These are phyloP conservation scores for Bibio marci DNA, from an alignment of 2,888 invertebrate genomes.

Conservation along the genomic window DNA sequence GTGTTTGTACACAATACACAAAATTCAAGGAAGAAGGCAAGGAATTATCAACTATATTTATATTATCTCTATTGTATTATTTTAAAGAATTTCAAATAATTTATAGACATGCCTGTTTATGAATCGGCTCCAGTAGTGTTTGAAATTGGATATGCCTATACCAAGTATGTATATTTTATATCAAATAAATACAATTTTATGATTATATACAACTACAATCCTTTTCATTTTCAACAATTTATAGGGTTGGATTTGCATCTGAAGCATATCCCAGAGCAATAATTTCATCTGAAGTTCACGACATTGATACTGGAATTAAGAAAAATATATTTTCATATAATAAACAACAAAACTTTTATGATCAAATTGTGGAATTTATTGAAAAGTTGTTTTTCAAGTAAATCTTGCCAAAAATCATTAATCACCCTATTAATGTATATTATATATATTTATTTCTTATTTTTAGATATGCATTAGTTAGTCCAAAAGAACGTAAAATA, in stretches of 20 bases:
- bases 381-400: constrained; percentile 80
- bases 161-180: constrained; percentile 51
- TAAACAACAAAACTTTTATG: constrained; percentile 54
- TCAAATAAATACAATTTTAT: constrained; percentile 2
- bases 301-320: constrained; percentile 39
- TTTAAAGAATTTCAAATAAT: too few relatives aligned
- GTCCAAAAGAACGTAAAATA: constrained; percentile 83
- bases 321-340: constrained; percentile 47
- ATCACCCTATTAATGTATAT: constrained; percentile 3
- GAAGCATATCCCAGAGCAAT: constrained; percentile 80
- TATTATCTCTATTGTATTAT: too few relatives aligned
- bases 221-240: too few relatives aligned
- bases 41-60: too few relatives aligned
- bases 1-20: too few relatives aligned
- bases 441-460: constrained; percentile 6
- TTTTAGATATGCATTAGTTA: constrained; percentile 67
- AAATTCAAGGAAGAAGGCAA: too few relatives aligned
- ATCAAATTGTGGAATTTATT: constrained; percentile 73
- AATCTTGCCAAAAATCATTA: too few relatives aligned
- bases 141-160: constrained; percentile 80
- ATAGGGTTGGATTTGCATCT: constrained; percentile 80
- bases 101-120: constrained; percentile 47
- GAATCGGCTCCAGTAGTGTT: constrained; percentile 81
- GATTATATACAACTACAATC: too few relatives aligned
- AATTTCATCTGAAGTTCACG: constrained; percentile 58